Evolutionary conservation across 2,888 invertebrate species (phyloP).

Genomic region (Tetropium fuscum): DNA sequence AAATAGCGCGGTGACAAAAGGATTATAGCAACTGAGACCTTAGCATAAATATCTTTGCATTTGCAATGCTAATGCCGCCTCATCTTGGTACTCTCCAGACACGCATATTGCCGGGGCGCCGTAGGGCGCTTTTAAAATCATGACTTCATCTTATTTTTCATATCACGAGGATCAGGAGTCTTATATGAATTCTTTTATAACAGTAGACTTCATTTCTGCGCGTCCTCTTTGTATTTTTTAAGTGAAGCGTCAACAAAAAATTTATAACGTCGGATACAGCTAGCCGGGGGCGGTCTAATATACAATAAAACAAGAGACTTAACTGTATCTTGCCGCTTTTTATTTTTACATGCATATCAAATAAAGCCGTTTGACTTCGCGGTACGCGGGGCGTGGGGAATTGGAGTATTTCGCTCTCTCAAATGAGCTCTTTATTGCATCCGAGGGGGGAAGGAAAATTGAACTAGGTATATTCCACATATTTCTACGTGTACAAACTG

Average conservation of each 20-base stretch:
- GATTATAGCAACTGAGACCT: conserved; percentile 45
- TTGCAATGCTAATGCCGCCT: conserved; percentile 58
- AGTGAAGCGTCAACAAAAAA: conserved; percentile 34
- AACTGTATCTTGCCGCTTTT: conserved; percentile 17
- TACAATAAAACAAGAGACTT: conserved; percentile 34
- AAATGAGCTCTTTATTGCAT: conserved; percentile 22
- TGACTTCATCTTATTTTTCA: conserved; percentile 53
- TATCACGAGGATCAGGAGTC: conserved; percentile 44
- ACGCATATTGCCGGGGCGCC: conserved; percentile 53
- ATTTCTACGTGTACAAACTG: conserved; percentile 11
- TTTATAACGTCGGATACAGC: conserved; percentile 32
- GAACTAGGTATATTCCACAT: conserved; percentile 14
- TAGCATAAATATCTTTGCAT: conserved; percentile 39
- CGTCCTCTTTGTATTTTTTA: conserved; percentile 15
- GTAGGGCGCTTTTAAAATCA: conserved; percentile 53
- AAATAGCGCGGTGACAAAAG: conserved; percentile 44
- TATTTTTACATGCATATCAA: conserved; percentile 25
- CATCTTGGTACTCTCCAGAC: conserved; percentile 44
- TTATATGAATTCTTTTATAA: conserved; percentile 32
- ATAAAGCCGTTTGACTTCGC: conserved; percentile 24
- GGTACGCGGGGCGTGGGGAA: conserved; percentile 1
- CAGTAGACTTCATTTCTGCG: conserved; percentile 23
- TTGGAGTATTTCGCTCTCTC: conserved; percentile 18
- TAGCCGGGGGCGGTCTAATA: conserved; percentile 32
- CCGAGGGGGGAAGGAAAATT: conserved; percentile 12